phyloP scores from a whole-genome alignment of 2,797 vertebrate genomes.

The Lindbergichthys nudifrons region DNA sequence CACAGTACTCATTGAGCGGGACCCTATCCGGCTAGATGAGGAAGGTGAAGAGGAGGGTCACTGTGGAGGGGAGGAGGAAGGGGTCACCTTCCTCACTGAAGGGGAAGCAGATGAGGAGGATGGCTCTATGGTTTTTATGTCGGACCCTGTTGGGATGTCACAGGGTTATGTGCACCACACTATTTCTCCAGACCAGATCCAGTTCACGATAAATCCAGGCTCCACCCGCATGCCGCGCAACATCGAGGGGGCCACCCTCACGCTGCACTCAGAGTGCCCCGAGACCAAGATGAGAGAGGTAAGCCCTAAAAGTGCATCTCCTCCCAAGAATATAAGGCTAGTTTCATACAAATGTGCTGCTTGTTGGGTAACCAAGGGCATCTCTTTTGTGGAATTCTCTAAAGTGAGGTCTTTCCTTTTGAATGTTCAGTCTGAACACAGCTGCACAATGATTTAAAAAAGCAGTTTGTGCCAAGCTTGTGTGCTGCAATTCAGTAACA shows the following conservation, averaged over 20 bases:
- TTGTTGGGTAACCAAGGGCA: background rate
- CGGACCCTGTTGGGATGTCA: constrained; percentile 94
- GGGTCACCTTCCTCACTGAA: constrained; percentile 91
- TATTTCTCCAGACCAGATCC: constrained; percentile 98
- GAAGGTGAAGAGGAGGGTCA: constrained; percentile 93
- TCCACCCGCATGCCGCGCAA: constrained; percentile 99
- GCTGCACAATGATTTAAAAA: background rate
- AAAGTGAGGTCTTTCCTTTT: background rate
- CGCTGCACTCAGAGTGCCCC: constrained; percentile 97
- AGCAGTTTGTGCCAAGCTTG: background rate
- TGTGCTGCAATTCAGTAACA: background rate
- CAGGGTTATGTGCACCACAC: constrained; percentile 99
- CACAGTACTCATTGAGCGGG: constrained; percentile 97
- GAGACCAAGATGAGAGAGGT: constrained; percentile 98
- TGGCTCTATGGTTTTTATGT: constrained; percentile 91
- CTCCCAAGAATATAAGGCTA: background rate
- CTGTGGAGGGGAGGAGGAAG: constrained; percentile 87
- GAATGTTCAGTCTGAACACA: background rate
- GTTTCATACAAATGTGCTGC: background rate
- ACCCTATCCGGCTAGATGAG: constrained; percentile 92
- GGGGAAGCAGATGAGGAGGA: constrained; percentile 92
- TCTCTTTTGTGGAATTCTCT: background rate
- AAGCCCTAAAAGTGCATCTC: constrained; percentile 53
- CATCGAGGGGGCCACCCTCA: constrained; percentile 97
- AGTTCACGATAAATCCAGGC: constrained; percentile 98